phyloP scores from a whole-genome alignment of 2,888 invertebrate genomes.

The Cerastis leucographa region DNA sequence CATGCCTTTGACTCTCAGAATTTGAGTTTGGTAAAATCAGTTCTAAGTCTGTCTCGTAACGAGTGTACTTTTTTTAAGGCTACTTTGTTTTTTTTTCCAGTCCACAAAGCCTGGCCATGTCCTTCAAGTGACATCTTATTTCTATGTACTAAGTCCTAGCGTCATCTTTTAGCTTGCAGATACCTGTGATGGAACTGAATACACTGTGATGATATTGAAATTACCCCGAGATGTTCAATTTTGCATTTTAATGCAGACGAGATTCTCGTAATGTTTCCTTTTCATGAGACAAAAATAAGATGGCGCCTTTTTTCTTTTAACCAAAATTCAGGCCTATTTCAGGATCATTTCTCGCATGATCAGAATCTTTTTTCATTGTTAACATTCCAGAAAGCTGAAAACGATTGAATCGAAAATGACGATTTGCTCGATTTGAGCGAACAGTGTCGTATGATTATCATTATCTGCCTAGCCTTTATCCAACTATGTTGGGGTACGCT shows the following conservation, averaged over 20 bases:
- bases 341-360: background rate
- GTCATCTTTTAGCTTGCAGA: background rate
- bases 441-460: too few relatives aligned
- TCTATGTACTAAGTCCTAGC: background rate
- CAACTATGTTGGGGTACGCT: too few relatives aligned
- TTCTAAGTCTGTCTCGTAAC: too few relatives aligned
- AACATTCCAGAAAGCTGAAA: background rate
- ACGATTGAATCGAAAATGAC: background rate
- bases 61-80: background rate
- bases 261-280: background rate
- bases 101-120: constrained; percentile 2
- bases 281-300: background rate
- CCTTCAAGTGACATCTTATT: background rate
- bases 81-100: background rate
- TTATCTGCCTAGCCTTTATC: too few relatives aligned
- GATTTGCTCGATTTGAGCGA: background rate
- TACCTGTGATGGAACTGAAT: background rate
- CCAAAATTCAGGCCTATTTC: background rate
- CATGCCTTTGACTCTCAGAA: too few relatives aligned
- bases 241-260: background rate
- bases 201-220: background rate
- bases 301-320: background rate
- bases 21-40: too few relatives aligned
- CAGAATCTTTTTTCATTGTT: background rate
- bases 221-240: background rate